Percentiles rank a stretch among this genome's conserved stretches.
Evolutionary conservation across 2,888 invertebrate species (phyloP).

Genomic region (Agriopis marginaria): DNA sequence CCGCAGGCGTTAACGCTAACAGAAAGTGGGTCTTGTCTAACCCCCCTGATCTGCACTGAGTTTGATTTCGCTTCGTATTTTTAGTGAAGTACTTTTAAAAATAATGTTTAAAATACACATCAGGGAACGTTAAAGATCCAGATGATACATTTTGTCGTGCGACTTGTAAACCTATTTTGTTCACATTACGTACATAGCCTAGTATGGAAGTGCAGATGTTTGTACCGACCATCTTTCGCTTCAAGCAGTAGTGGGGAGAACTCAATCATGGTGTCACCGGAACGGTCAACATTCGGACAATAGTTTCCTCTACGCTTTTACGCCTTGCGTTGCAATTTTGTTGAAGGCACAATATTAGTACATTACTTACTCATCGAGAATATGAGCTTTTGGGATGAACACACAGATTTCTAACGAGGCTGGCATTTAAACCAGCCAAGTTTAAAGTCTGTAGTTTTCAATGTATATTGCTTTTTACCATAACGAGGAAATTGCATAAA

Average conservation of each 20-base stretch:
- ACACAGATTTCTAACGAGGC: no score
- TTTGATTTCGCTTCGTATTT: not conserved
- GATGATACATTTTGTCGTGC: not conserved
- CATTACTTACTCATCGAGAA: no score
- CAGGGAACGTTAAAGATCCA: not conserved
- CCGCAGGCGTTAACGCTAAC: no score
- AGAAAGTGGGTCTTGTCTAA: no score
- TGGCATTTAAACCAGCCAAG: no score
- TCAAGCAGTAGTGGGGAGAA: constrained; percentile 21
- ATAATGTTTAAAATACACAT: not conserved
- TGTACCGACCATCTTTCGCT: constrained; percentile 9
- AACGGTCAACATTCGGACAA: constrained; percentile 14
- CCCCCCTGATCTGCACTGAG: not conserved
- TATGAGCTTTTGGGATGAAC: no score
- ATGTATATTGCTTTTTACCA: no score
- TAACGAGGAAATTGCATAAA: no score
- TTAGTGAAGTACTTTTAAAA: not conserved
- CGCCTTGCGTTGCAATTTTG: constrained; percentile 30
- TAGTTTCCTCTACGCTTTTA: constrained; percentile 16
- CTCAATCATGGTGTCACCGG: constrained; percentile 42
- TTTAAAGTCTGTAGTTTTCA: no score
- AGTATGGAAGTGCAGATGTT: not conserved
- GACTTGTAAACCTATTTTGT: constrained; percentile 20
- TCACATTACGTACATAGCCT: constrained; percentile 18
- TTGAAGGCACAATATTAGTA: constrained; percentile 42